phyloP scores from a whole-genome alignment of 2,888 invertebrate genomes.

The Hyalella azteca region DNA sequence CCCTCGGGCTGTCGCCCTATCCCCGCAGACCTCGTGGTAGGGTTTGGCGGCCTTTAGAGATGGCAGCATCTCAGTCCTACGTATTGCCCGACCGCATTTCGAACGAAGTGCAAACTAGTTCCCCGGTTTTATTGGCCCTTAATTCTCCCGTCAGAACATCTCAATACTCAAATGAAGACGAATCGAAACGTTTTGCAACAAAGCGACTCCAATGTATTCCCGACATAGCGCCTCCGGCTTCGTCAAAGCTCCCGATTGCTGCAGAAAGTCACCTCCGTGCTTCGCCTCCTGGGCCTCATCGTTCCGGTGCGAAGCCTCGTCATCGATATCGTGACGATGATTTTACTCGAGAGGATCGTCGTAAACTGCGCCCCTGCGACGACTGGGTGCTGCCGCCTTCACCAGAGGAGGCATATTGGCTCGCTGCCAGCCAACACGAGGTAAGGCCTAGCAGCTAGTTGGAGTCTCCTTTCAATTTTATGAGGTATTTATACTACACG shows the following conservation, averaged over 20 bases:
- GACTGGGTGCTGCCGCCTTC: conserved; percentile 24
- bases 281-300: too few relatives aligned
- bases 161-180: too few relatives aligned
- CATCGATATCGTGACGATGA: not conserved
- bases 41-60: not conserved
- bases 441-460: conserved; percentile 4
- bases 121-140: too few relatives aligned
- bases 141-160: too few relatives aligned
- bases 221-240: too few relatives aligned
- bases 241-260: too few relatives aligned
- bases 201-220: too few relatives aligned
- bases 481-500: not conserved
- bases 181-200: too few relatives aligned
- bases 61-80: too few relatives aligned
- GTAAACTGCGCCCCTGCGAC: conserved; percentile 24
- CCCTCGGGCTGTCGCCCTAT: not conserved
- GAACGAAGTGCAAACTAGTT: too few relatives aligned
- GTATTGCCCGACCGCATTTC: too few relatives aligned
- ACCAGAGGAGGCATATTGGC: conserved; percentile 35
- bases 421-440: conserved; percentile 34
- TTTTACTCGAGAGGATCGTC: not conserved
- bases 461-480: not conserved
- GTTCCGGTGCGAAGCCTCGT: not conserved
- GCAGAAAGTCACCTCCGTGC: too few relatives aligned
- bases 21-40: not conserved